These are phyloP conservation scores for Varanus salvator DNA, from an alignment of 2,113 vertebrate genomes.

Conservation along the genomic window DNA sequence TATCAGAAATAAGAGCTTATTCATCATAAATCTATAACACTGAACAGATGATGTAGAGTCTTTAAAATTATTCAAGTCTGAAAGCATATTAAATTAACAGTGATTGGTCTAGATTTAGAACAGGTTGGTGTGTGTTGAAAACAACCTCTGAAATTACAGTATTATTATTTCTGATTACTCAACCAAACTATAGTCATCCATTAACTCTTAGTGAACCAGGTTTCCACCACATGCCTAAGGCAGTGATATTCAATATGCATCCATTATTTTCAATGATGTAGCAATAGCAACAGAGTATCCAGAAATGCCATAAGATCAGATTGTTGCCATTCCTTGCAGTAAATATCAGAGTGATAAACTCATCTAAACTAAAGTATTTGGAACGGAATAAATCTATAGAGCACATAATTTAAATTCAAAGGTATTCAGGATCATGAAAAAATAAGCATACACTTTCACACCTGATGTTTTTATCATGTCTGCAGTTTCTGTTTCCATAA, in stretches of 20 bases:
- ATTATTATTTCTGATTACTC: conserved; percentile 70
- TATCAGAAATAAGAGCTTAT: conserved; percentile 32
- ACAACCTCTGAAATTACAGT: conserved; percentile 33
- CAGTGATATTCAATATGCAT: neutral
- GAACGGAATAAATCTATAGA: neutral
- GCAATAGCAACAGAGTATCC: conserved; percentile 16
- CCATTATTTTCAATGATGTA: conserved; percentile 49
- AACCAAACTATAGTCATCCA: conserved; percentile 56
- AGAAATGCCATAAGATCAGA: conserved; percentile 41
- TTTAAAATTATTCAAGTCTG: conserved; percentile 65
- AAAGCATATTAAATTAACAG: conserved; percentile 67
- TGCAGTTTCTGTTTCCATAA: neutral
- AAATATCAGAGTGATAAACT: conserved; percentile 8
- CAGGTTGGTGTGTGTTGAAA: conserved; percentile 28
- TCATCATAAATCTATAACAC: conserved; percentile 40
- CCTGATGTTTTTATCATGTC: neutral
- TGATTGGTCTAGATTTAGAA: conserved; percentile 52
- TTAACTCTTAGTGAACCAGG: conserved; percentile 50
- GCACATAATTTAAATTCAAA: conserved; percentile 23
- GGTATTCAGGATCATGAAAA: neutral
- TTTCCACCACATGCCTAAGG: conserved; percentile 14
- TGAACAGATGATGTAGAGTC: conserved; percentile 46
- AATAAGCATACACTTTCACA: neutral
- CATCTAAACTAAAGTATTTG: conserved; percentile 9
- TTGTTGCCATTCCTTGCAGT: conserved; percentile 35